phyloP scores from a whole-genome alignment of 2,888 invertebrate species.

The Geophilus truncorum region DNA sequence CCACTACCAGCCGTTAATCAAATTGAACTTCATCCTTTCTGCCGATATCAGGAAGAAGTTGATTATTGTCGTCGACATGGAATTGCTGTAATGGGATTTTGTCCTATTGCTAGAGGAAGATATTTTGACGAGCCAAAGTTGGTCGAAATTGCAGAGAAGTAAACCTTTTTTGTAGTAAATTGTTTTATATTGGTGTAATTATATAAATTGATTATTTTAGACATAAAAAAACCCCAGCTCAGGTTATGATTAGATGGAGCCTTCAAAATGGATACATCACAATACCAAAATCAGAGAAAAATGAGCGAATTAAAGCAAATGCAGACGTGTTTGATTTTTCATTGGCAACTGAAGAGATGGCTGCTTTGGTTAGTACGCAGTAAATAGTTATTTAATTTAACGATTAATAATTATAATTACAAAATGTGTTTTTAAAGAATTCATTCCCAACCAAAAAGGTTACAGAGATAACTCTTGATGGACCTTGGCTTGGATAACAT shows the following conservation, averaged over 20 bases:
- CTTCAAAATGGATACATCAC: constrained; percentile 8
- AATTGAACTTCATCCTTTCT: constrained; percentile 35
- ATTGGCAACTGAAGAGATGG: neutral
- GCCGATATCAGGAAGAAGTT: constrained; percentile 25
- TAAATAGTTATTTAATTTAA: no score
- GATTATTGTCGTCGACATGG: constrained; percentile 29
- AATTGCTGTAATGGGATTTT: constrained; percentile 35
- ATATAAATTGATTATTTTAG: neutral
- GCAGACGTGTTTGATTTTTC: neutral
- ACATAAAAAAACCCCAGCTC: neutral
- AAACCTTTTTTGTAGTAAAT: neutral
- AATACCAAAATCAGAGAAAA: neutral
- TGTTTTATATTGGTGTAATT: neutral
- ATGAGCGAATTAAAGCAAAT: neutral
- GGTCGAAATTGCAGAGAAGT: constrained; percentile 20
- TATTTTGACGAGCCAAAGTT: constrained; percentile 31
- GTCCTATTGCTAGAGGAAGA: constrained; percentile 31
- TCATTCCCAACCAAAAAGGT: neutral
- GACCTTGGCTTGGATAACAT: neutral
- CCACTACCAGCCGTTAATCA: constrained; percentile 34
- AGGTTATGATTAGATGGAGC: constrained; percentile 8
- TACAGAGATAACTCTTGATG: neutral
- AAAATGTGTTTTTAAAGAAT: neutral
- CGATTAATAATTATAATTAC: neutral
- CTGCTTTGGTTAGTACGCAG: neutral